Conservation (phyloP, 2,888 invertebrate genomes). For the Dinocampus coccinellae region DNA sequence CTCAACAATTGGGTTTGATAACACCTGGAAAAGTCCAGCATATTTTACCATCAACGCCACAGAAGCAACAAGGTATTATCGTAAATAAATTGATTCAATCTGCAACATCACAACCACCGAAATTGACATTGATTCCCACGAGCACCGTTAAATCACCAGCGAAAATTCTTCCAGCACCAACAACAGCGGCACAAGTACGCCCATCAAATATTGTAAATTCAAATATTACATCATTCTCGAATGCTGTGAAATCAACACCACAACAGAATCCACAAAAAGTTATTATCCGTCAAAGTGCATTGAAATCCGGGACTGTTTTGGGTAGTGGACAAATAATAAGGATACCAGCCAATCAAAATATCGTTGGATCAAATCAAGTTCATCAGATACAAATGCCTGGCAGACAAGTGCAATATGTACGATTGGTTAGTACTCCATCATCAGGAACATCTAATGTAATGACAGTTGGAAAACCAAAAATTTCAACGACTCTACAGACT, state of each 20-base stretch:
- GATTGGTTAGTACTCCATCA: conserved; percentile 75
- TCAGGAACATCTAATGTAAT: conserved; percentile 65
- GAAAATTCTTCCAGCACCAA: conserved; percentile 78
- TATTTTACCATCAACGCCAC: conserved; percentile 65
- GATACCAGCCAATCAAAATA: conserved; percentile 70
- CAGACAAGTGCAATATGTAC: conserved; percentile 81
- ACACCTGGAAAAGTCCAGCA: conserved; percentile 70
- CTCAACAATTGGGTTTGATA: conserved; percentile 75
- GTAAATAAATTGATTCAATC: conserved; percentile 70
- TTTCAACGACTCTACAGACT: conserved; percentile 59
- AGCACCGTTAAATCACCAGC: conserved; percentile 76
- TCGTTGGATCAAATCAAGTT: conserved; percentile 71
- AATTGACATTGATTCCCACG: conserved; percentile 68
- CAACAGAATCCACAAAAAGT: conserved; percentile 72
- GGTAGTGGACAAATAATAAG: conserved; percentile 70
- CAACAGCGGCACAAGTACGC: conserved; percentile 57
- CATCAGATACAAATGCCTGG: conserved; percentile 82
- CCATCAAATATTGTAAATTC: conserved; percentile 55
- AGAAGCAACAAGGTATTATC: conserved; percentile 67
- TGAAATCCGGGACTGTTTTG: conserved; percentile 66
- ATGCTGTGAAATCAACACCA: conserved; percentile 54
- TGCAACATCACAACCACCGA: conserved; percentile 61
- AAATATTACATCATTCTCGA: conserved; percentile 54
- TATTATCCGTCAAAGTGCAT: conserved; percentile 70
- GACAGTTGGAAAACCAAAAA: conserved; percentile 64